Base-by-base conservation (phyloP, 2,888 invertebrate genomes). In the Xestia c-nigrum region DNA sequence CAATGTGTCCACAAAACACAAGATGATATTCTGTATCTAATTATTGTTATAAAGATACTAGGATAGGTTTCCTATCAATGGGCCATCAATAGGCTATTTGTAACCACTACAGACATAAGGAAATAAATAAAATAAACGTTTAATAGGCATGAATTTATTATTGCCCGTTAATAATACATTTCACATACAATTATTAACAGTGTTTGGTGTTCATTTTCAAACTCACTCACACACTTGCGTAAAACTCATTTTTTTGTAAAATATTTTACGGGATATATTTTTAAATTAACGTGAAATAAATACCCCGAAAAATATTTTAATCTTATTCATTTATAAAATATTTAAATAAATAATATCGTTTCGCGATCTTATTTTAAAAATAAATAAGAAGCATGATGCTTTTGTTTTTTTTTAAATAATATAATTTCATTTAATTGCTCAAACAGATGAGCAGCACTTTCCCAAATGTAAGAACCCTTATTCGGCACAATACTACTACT, bases 161-260 rank as follows among this genome's bases (percentile, higher is more conserved):
- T 69, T 77, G 83, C 83, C 83, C 12, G 21, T 74, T 74, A 72
- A 65, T 74, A 64, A 71, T 71, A 83, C 55, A 72, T 72, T 52
- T 84, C 70, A 85, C 72, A 76, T 81, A 74, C 55, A 76, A 76
- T 64, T 67, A 57, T 24, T 24, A 24, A 69, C 81, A 77, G 52
- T 76, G 80, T 80, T 81, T 78, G 83, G 78, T 83, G 83, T 83
- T 85, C 72, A 47, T 81, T 72, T 46, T 77, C 71, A 85, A 66
- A 77, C 83, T 77, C 85, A 69, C 80, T 55, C 69, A 70, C 76
- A 73, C 68, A 68, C 71, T 70, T 72, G 73, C 61, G 12, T 63
- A 14, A 66, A 76, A 81, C 67, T 50, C 31, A 57, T 55, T 65
- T 55, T 43, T 4, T 24, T 24, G 14, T 19, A 43, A 47, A 59